Percentiles rank a stretch among this genome's conserved stretches.
These are phyloP conservation scores for Myrmophylax atrothorax DNA, from an alignment of 2,113 vertebrate species.

Conservation along the genomic window DNA sequence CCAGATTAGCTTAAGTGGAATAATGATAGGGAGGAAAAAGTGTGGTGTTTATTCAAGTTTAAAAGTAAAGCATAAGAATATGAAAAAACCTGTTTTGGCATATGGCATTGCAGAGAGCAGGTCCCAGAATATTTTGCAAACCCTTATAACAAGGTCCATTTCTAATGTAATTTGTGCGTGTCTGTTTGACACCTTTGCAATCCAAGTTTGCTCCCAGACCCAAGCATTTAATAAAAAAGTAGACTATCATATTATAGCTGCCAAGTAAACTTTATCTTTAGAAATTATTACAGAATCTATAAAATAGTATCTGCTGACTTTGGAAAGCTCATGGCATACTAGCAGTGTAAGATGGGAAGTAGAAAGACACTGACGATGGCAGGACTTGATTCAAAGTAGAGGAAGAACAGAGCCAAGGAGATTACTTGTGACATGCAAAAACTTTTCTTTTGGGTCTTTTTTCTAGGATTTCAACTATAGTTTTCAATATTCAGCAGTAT, in stretches of 20 bases:
- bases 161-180: background rate
- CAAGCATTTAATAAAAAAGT: background rate
- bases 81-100: background rate
- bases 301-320: background rate
- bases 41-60: background rate
- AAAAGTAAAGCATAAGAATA: background rate
- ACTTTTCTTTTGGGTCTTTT: background rate
- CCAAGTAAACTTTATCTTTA: background rate
- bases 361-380: background rate
- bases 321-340: background rate
- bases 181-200: background rate
- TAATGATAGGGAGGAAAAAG: background rate
- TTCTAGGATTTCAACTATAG: background rate
- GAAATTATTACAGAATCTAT: background rate
- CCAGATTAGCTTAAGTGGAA: background rate
- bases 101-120: accelerated
- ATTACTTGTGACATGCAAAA: background rate
- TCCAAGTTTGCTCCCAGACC: background rate
- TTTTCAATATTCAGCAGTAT: background rate
- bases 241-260: background rate
- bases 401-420: background rate
- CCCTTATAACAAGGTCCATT: background rate
- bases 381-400: background rate
- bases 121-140: background rate
- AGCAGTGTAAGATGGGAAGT: background rate